These are phyloP conservation scores for Zingel zingel DNA, from an alignment of 2,113 vertebrate genomes.

Conservation along the genomic window DNA sequence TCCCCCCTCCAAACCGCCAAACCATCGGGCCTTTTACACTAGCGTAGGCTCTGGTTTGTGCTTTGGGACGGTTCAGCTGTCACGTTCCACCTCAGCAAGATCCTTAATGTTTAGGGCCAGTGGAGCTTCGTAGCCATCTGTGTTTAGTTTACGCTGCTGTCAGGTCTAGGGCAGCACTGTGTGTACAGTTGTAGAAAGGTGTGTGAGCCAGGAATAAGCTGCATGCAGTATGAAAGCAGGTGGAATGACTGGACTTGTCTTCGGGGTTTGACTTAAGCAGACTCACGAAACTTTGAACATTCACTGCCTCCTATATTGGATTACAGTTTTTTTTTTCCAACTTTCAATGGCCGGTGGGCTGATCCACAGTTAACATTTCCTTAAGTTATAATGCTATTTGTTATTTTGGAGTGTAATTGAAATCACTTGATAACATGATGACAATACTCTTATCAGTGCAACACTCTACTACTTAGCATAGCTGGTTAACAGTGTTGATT, in stretches of 20 bases:
- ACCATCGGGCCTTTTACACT: constrained; percentile 28
- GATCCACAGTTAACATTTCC: constrained; percentile 72
- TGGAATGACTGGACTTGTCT: constrained; percentile 62
- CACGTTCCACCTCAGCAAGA: constrained; percentile 42
- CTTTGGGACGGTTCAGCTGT: constrained; percentile 36
- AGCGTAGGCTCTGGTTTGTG: constrained; percentile 43
- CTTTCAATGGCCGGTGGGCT: constrained; percentile 35
- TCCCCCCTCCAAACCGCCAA: constrained; percentile 36
- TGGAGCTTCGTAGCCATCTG: constrained; percentile 55
- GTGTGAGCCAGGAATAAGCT: constrained; percentile 79
- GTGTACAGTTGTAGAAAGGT: constrained; percentile 60
- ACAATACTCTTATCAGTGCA: constrained; percentile 43
- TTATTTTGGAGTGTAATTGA: constrained; percentile 55
- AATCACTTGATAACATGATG: constrained; percentile 63
- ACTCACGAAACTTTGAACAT: constrained; percentile 62
- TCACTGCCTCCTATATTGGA: constrained; percentile 63
- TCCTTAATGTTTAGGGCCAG: constrained; percentile 44
- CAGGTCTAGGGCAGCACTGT: constrained; percentile 62
- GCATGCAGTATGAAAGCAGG: constrained; percentile 67
- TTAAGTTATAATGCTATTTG: constrained; percentile 69
- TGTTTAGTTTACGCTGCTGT: constrained; percentile 80
- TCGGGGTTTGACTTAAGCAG: constrained; percentile 50
- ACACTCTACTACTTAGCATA: constrained; percentile 47
- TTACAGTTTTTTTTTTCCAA: constrained; percentile 38
- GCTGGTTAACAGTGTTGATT: constrained; percentile 47